Percentiles rank a stretch among this genome's conserved stretches.
These are phyloP conservation scores for Chloroceryle aenea DNA, from an alignment of 2,113 vertebrate species.

Conservation along the genomic window DNA sequence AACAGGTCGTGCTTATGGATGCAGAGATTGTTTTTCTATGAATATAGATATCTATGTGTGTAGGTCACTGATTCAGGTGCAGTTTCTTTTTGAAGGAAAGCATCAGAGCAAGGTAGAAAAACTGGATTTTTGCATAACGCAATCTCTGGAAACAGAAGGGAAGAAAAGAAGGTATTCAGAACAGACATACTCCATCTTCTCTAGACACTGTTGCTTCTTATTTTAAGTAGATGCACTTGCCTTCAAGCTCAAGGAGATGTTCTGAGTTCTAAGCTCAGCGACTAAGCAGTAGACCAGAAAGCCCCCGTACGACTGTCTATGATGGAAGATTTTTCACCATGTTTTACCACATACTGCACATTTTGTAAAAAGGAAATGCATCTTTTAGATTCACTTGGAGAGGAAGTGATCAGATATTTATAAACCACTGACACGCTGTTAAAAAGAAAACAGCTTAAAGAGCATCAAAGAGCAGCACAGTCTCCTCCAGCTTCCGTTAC, in stretches of 20 bases:
- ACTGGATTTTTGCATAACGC: not conserved
- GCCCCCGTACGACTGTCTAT: accelerated
- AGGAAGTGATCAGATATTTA: constrained; percentile 1
- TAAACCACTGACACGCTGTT: not conserved
- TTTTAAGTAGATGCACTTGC: not conserved
- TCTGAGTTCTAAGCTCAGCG: not conserved
- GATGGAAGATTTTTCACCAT: not conserved
- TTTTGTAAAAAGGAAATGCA: not conserved
- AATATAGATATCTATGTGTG: accelerated
- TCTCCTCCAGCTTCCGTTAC: accelerated
- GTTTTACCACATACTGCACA: too few species aligned
- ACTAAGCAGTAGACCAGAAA: not conserved
- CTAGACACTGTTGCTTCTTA: not conserved
- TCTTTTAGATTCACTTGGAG: not conserved
- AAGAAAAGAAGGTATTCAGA: not conserved
- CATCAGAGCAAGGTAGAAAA: not conserved
- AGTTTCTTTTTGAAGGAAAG: not conserved
- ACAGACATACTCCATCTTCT: not conserved
- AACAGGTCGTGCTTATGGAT: not conserved
- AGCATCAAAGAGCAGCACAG: not conserved
- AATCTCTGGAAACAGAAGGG: not conserved
- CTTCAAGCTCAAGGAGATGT: not conserved
- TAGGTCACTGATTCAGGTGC: not conserved
- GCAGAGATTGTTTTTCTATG: not conserved
- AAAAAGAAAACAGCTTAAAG: not conserved